phyloP scores from a whole-genome alignment of 2,888 invertebrate species.

The Deilephila elpenor region DNA sequence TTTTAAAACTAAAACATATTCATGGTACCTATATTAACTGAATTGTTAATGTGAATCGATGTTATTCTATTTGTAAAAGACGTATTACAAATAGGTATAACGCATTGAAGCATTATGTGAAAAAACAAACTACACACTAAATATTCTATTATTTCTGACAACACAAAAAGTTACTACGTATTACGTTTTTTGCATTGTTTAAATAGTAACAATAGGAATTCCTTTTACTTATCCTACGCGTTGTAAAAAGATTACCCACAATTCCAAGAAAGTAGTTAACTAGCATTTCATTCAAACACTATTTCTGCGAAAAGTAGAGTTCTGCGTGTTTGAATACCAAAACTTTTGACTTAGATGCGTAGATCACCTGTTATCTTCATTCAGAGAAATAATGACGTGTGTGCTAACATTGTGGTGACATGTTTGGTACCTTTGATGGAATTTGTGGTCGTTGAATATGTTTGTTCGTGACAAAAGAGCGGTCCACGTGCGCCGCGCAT shows the following conservation, averaged over 20 bases:
- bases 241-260: background rate
- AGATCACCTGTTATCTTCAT: constrained; percentile 9
- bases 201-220: background rate
- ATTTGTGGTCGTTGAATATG: constrained; percentile 48
- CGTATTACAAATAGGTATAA: too few relatives aligned
- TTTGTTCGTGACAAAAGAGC: constrained; percentile 60
- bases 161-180: background rate
- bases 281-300: background rate
- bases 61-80: too few relatives aligned
- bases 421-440: constrained; percentile 34
- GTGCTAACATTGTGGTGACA: constrained; percentile 19
- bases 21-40: too few relatives aligned
- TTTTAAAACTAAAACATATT: too few relatives aligned
- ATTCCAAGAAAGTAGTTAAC: background rate
- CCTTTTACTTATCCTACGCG: background rate
- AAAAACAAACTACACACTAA: too few relatives aligned
- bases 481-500: constrained; percentile 59
- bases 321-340: background rate
- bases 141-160: background rate
- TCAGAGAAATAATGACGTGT: constrained; percentile 21
- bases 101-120: too few relatives aligned
- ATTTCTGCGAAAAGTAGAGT: background rate
- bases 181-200: background rate
- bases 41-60: too few relatives aligned
- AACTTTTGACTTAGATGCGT: background rate